These are phyloP conservation scores for Lutjanus campechanus DNA, from an alignment of 2,797 vertebrate genomes.

Conservation along the genomic window DNA sequence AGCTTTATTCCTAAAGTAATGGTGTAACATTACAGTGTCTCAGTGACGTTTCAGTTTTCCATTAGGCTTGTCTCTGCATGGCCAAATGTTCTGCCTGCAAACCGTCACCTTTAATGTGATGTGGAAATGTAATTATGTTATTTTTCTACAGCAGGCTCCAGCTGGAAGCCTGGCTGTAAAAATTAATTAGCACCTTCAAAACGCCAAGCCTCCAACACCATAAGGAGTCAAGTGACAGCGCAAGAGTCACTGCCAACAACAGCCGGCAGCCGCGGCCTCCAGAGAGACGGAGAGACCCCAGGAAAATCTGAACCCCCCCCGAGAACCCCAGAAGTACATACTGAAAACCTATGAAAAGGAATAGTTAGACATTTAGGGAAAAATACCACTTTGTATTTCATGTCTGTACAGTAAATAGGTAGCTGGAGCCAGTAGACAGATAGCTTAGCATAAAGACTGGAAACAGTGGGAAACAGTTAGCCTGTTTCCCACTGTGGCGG, in stretches of 20 bases:
- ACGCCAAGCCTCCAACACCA: conserved; percentile 40
- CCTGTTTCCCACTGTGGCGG: too few species aligned
- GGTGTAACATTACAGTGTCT: conserved; percentile 2
- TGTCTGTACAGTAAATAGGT: too few species aligned
- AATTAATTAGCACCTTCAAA: conserved; percentile 72
- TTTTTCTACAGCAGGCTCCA: conserved; percentile 60
- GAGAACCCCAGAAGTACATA: conserved; percentile 8
- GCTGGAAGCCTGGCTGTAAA: conserved; percentile 66
- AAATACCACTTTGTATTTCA: neutral
- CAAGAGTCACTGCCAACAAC: conserved; percentile 51
- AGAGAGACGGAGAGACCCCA: neutral
- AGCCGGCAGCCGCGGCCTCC: conserved; percentile 47
- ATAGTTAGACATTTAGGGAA: conserved; percentile 10
- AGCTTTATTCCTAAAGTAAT: conserved; percentile 5
- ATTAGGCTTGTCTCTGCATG: conserved; percentile 10
- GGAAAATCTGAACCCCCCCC: conserved; percentile 26
- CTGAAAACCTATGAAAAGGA: neutral
- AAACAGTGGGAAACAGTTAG: too few species aligned
- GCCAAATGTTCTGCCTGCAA: conserved; percentile 61
- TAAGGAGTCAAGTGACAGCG: conserved; percentile 48
- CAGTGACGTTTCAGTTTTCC: conserved; percentile 27
- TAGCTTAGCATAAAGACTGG: too few species aligned
- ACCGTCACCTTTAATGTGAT: conserved; percentile 62
- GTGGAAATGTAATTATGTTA: conserved; percentile 66
- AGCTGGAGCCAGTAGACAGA: too few species aligned